phyloP scores from a whole-genome alignment of 2,888 invertebrate genomes.

The Zaprionus obscuricornis region DNA sequence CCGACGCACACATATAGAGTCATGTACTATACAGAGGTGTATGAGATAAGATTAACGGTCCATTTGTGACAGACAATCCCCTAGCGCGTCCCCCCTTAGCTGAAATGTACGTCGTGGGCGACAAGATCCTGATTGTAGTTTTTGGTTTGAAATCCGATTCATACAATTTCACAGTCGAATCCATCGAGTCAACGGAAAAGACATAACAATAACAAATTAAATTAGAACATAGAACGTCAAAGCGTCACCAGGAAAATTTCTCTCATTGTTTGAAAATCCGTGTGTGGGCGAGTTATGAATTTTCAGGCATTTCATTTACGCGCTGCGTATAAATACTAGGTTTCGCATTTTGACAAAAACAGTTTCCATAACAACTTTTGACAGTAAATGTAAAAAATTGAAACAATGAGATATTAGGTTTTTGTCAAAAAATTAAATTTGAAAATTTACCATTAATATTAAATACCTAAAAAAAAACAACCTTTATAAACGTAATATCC shows the following conservation, averaged over 20 bases:
- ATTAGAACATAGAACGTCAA: constrained; percentile 60
- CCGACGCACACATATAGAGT: constrained; percentile 5
- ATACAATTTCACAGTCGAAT: constrained; percentile 34
- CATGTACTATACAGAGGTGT: too few relatives aligned
- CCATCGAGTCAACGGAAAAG: too few relatives aligned
- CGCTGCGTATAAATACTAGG: not conserved
- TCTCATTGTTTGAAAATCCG: constrained; percentile 22
- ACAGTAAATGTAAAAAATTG: too few relatives aligned
- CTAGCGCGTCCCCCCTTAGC: too few relatives aligned
- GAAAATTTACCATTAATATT: too few relatives aligned
- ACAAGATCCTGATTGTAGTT: constrained; percentile 28
- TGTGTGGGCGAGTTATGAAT: constrained; percentile 29
- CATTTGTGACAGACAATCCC: constrained; percentile 33
- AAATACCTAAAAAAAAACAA: too few relatives aligned
- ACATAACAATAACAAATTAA: constrained; percentile 55
- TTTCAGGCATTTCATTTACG: too few relatives aligned
- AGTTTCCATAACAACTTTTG: too few relatives aligned
- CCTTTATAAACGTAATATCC: too few relatives aligned
- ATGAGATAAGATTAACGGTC: constrained; percentile 57
- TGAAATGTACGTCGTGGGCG: constrained; percentile 12
- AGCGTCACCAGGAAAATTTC: constrained; percentile 20
- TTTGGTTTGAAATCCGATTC: constrained; percentile 24
- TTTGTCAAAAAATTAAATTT: too few relatives aligned
- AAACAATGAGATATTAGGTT: too few relatives aligned
- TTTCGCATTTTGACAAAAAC: too few relatives aligned